Base-by-base conservation (phyloP, 2,888 invertebrate genomes). In the Dysmachus trigonus region DNA sequence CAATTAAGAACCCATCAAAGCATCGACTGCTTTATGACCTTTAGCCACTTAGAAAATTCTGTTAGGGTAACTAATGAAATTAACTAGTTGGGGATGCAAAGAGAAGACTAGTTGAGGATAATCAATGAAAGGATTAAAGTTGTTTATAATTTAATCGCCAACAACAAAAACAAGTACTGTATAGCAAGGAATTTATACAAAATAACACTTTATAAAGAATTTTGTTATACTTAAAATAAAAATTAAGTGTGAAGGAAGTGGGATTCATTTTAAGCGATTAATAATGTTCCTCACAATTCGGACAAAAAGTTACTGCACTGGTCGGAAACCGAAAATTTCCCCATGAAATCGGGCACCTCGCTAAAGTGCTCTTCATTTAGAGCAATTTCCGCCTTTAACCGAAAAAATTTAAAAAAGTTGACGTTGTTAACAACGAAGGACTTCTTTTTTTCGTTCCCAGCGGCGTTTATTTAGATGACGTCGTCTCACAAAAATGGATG, bases 401-500 rank as follows among this genome's bases (percentile, higher is more conserved):
- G 1, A 47, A 62, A 81, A 53, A 81, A 77, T n/a, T 33, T 33
- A 33, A n/a, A 4, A 62, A 81, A 81, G 53, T 47, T 31, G 81
- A 81, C 81, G 22, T 47, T 62, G 81, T 81, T 53, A 53, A 53
- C 51, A 53, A 81, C 62, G 53, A 53, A 33, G 30, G 33, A 31
- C 1, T 31, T 3, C 30, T 79, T 47, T 79, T 51, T 53, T 47
- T 31, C 53, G 7, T 15, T 22, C 10, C 73, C 27, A 18, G 18
- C 4, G 81, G 51, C 53, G 62, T 53, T 53, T 81, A 81, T 81
- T 81, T 62, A 53, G 53, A 81, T 81, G 81, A 81, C 81, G 81
- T 62, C 62, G 62, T 10, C 81, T 53, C 53, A 53, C 81, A 81
- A 53, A 81, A 51, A 30, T 31, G 81, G 33, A 31, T 81, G 33